Evolutionary conservation across 2,888 invertebrate species (phyloP).

Genomic region (Erebia ligea): DNA sequence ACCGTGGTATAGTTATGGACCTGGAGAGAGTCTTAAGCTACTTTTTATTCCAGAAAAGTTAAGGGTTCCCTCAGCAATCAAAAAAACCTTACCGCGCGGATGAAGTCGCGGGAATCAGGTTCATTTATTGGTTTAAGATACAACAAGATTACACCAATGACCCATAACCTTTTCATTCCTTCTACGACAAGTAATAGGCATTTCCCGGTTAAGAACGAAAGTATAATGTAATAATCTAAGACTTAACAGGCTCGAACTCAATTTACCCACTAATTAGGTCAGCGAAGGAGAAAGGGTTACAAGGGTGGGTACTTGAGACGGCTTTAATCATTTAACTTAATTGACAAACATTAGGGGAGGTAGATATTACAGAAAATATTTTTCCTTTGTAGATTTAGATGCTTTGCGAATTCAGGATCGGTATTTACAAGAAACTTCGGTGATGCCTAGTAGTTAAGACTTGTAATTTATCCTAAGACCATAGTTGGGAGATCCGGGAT

Average conservation of each 20-base stretch:
- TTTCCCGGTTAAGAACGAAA: constrained; percentile 21
- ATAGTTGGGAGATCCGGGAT: too few relatives aligned
- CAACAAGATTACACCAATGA: too few relatives aligned
- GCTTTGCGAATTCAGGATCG: not conserved
- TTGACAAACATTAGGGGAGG: constrained; percentile 31
- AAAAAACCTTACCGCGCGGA: too few relatives aligned
- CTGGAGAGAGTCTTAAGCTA: too few relatives aligned
- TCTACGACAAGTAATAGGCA: constrained; percentile 9
- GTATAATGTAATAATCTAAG: constrained; percentile 39
- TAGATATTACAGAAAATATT: constrained; percentile 4
- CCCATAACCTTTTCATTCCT: constrained; percentile 1
- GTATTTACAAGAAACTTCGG: too few relatives aligned
- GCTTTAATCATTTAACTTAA: constrained; percentile 37
- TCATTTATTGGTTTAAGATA: too few relatives aligned
- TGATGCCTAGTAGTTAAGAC: too few relatives aligned
- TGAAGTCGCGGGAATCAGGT: too few relatives aligned
- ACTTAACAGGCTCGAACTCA: constrained; percentile 41
- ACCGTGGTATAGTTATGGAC: too few relatives aligned
- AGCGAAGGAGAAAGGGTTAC: constrained; percentile 35
- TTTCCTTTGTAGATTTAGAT: constrained; percentile 6
- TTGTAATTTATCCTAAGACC: too few relatives aligned
- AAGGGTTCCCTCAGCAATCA: too few relatives aligned
- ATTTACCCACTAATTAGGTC: constrained; percentile 43
- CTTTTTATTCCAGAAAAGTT: too few relatives aligned
- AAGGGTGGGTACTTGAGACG: constrained; percentile 33